phyloP scores from a whole-genome alignment of 2,888 invertebrate genomes.

The Pasiphila rectangulata region DNA sequence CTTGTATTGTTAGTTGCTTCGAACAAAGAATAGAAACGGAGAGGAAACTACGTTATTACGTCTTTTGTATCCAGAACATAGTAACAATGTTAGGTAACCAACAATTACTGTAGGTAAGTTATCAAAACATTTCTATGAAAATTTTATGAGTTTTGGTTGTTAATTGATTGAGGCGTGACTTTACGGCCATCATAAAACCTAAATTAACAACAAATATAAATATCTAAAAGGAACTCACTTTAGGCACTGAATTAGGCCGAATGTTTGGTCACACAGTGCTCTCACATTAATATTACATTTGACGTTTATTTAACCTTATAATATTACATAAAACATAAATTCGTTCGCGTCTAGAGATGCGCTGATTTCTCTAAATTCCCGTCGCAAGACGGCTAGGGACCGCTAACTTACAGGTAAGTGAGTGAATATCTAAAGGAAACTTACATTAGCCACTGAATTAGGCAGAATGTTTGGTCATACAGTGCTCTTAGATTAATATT shows the following conservation, averaged over 20 bases:
- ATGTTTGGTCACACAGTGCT: conserved; percentile 17
- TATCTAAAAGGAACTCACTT: conserved; percentile 10
- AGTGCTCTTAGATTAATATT: conserved; percentile 26
- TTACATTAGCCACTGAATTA: conserved; percentile 17
- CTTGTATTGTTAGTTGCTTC: neutral
- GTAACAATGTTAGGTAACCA: neutral
- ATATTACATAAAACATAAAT: conserved; percentile 1
- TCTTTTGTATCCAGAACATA: neutral
- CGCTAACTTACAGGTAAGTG: conserved; percentile 27
- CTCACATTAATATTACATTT: conserved; percentile 26
- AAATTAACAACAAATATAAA: no score
- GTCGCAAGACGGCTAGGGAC: conserved; percentile 10
- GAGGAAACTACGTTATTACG: neutral
- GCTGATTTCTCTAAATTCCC: conserved; percentile 16
- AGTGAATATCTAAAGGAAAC: conserved; percentile 6
- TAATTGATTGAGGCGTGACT: no score
- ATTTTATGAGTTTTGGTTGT: neutral
- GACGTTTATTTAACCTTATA: conserved; percentile 15
- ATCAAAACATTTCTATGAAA: neutral
- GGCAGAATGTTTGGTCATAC: conserved; percentile 13
- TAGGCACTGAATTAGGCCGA: conserved; percentile 13
- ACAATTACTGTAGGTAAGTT: neutral
- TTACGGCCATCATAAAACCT: no score
- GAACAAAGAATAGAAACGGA: neutral
- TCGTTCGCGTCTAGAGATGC: no score